Base-by-base conservation (phyloP, 2,113 vertebrate genomes). In the Odontesthes bonariensis region DNA sequence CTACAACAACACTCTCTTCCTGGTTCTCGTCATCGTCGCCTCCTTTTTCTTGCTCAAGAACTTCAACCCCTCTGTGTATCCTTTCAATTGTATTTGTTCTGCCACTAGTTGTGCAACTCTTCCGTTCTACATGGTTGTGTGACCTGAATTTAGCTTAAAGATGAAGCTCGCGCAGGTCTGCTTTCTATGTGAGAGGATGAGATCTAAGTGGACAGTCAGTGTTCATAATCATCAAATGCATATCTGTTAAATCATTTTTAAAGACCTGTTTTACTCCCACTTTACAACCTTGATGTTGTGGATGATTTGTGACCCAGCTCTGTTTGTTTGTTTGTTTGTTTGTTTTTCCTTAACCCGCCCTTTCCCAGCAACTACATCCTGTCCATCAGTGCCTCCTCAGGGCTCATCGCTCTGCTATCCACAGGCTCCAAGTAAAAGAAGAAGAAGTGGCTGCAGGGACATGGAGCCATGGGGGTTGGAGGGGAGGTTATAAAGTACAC, bases 11-110 rank as follows among this genome's bases (percentile, higher is more conserved):
- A 98, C 97, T 0, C 94, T 99, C 4, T 99, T 99, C 82, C 94
- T 99, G 75, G 95, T 99, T 40, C 91, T 99, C 72, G 96, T 99
- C 88, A 97, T 99, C 71, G 66, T 99, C 0, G 97, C 97, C 53
- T 99, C 98, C 9, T 99, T 99, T 90, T 99, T 99, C 77, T 86
- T 99, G 79, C 85, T 99, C 89, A 99, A 96, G 96, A 99, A 98
- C 93, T 99, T 99, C 95, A 98, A 99, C 91, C 98, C 98, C 54
- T 97, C 97, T 0, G 97, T 99, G 98, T 99, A 99, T 97, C 97
- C 95, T 98, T 96, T 86, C 9, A 35, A 0, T n/a, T 33, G 4
- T 11, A 44, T 23, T 47, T 14, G 11, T 44, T 44, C 11, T n/a
- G n/a, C n/a, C n/a, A n/a, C n/a, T n/a, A n/a, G n/a, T n/a, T n/a